phyloP scores from a whole-genome alignment of 2,888 invertebrate species.

The Brachyptera risi region DNA sequence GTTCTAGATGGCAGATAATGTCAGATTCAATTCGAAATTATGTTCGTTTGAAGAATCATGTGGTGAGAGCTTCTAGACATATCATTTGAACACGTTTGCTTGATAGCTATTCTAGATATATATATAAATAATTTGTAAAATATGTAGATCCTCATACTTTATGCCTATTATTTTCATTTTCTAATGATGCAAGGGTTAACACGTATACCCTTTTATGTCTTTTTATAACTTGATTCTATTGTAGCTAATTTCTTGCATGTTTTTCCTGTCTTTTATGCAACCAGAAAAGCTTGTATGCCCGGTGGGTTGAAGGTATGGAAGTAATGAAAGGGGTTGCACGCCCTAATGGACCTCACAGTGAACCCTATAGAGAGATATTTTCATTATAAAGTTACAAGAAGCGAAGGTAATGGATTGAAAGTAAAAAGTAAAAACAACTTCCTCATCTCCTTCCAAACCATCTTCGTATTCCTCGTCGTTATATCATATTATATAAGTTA shows the following conservation, averaged over 20 bases:
- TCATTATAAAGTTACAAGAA: constrained; percentile 20
- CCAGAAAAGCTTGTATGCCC: background rate
- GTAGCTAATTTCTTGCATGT: background rate
- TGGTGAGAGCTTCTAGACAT: no score
- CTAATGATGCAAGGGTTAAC: no score
- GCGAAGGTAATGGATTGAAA: constrained; percentile 20
- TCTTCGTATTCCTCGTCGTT: constrained; percentile 9
- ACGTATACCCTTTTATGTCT: background rate
- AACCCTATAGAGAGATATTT: constrained; percentile 18
- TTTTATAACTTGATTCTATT: background rate
- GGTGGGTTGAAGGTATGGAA: constrained; percentile 2
- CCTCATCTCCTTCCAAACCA: background rate
- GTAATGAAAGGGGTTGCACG: background rate
- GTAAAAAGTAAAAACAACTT: constrained; percentile 19
- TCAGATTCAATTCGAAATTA: constrained; percentile 26
- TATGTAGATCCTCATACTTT: no score
- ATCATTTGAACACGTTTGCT: no score
- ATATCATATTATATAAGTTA: no score
- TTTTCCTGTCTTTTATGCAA: constrained; percentile 11
- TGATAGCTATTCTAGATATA: no score
- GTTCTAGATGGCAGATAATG: constrained; percentile 28
- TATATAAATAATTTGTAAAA: no score
- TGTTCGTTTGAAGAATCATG: constrained; percentile 1
- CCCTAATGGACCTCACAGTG: constrained; percentile 11
- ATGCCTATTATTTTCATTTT: no score